Evolutionary conservation across 1,140 invertebrate genomes (phyloP), one percentile per base, ranked within the genome.

Genomic region (Drosophila nigromelanica): DNA sequence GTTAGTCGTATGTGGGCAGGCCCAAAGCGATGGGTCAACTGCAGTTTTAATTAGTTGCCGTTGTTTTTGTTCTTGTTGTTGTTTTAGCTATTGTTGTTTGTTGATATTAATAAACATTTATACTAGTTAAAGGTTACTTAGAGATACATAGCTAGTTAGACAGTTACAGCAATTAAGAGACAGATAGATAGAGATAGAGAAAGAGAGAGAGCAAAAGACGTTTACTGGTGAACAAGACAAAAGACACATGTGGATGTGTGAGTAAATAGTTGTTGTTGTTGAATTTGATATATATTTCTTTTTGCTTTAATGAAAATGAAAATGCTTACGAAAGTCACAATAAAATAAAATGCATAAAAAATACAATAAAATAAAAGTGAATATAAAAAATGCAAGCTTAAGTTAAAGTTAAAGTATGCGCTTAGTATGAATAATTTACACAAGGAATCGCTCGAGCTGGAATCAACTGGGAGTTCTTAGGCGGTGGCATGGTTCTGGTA

Each of bases 181-280:
- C 63, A 73, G 60, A 67, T 47, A 52, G 50, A 60, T 48, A 24
- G 27, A 58, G 64, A 75, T 14, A 70, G 50, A 40, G 69, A 58
- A 35, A 67, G 68, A 48, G 14, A 45, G 27, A 59, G 42, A 45
- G 5, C 51, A 12, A 76, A 43, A 89, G 73, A 79, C 78, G 54
- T 74, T 87, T 90, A 76, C 78, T 85, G 80, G 83, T 91, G 82
- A 90, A 83, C 86, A 91, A 91, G 90, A 91, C 90, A 91, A 91
- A 90, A 91, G 90, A 91, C 90, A 91, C 90, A 91, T 91, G 55
- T 58, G 90, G 90, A 87, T 82, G 78, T 91, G 90, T 91, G 89
- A 91, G 86, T 90, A 91, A 90, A 90, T 89, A 78, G 78, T 80
- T 82, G 71, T 71, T 60, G 62, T 64, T 77, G 54, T 79, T 78